phyloP scores from a whole-genome alignment of 2,797 vertebrate species.

The Liasis olivaceus region DNA sequence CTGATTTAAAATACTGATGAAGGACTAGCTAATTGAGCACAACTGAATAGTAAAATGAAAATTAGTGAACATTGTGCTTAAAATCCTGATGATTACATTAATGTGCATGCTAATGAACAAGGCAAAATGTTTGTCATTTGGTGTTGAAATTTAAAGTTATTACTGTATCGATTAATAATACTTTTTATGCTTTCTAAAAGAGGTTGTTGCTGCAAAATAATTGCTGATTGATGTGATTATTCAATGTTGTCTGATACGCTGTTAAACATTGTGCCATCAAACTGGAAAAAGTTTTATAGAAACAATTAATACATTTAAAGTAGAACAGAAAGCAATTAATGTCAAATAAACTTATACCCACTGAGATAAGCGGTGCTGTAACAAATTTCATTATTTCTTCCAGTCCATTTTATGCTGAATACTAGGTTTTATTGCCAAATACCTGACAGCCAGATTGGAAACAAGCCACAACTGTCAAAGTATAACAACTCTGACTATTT shows the following conservation, averaged over 20 bases:
- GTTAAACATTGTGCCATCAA: conserved; percentile 57
- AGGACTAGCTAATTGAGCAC: conserved; percentile 71
- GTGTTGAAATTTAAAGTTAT: conserved; percentile 46
- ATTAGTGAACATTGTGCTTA: conserved; percentile 52
- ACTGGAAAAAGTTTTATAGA: conserved; percentile 57
- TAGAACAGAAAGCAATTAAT: conserved; percentile 52
- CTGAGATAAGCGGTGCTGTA: conserved; percentile 68
- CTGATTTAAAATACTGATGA: conserved; percentile 76
- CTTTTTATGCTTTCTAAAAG: conserved; percentile 18
- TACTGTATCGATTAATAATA: conserved; percentile 42
- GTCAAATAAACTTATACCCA: conserved; percentile 62
- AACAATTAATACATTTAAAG: conserved; percentile 62
- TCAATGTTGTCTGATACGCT: conserved; percentile 48
- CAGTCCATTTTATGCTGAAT: conserved; percentile 68
- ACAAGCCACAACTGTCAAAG: conserved; percentile 80
- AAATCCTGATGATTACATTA: conserved; percentile 63
- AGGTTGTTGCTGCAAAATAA: conserved; percentile 24
- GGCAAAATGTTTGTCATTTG: conserved; percentile 60
- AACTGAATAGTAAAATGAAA: conserved; percentile 68
- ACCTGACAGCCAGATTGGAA: conserved; percentile 86
- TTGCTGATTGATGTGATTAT: conserved; percentile 23
- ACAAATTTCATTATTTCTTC: conserved; percentile 71
- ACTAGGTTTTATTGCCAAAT: conserved; percentile 81
- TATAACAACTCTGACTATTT: conserved; percentile 73
- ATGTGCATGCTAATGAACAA: conserved; percentile 59